Evolutionary conservation across 2,888 invertebrate genomes (phyloP).

Genomic region (Schizotus pectinicornis): DNA sequence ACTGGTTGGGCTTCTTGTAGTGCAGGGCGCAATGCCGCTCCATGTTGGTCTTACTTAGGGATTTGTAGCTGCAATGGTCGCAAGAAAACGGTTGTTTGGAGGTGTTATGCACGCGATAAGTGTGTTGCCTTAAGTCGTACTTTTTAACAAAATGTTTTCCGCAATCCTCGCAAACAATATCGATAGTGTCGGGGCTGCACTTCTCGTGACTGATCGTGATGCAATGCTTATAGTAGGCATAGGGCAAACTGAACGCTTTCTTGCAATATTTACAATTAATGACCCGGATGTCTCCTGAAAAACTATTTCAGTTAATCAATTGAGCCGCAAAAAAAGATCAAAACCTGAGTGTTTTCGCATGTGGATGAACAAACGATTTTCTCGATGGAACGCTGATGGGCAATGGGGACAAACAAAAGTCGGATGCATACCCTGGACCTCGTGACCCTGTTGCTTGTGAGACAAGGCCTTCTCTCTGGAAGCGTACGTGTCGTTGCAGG

Average conservation of each 20-base stretch:
- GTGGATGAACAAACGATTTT: constrained; percentile 35
- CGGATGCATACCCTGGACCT: constrained; percentile 37
- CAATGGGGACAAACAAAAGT: constrained; percentile 39
- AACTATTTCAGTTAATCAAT: not conserved
- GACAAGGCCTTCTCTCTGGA: constrained; percentile 44
- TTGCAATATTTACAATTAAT: constrained; percentile 42
- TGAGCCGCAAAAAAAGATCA: not conserved
- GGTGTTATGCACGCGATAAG: constrained; percentile 48
- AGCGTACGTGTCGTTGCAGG: constrained; percentile 50
- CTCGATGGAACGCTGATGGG: constrained; percentile 34
- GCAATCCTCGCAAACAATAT: constrained; percentile 49
- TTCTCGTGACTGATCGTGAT: constrained; percentile 39
- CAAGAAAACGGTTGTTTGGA: constrained; percentile 46
- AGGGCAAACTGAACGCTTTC: constrained; percentile 36
- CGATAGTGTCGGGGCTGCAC: constrained; percentile 38
- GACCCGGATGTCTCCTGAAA: constrained; percentile 32
- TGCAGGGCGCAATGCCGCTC: constrained; percentile 51
- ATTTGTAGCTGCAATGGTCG: constrained; percentile 50
- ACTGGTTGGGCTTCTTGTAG: constrained; percentile 46
- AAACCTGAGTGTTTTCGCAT: constrained; percentile 37
- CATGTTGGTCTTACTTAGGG: constrained; percentile 49
- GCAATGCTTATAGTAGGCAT: constrained; percentile 41
- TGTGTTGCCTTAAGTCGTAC: constrained; percentile 49
- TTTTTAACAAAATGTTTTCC: constrained; percentile 50
- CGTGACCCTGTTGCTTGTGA: constrained; percentile 40